Evolutionary conservation across 2,113 vertebrate species (phyloP).

Genomic region (Zapus hudsonius): DNA sequence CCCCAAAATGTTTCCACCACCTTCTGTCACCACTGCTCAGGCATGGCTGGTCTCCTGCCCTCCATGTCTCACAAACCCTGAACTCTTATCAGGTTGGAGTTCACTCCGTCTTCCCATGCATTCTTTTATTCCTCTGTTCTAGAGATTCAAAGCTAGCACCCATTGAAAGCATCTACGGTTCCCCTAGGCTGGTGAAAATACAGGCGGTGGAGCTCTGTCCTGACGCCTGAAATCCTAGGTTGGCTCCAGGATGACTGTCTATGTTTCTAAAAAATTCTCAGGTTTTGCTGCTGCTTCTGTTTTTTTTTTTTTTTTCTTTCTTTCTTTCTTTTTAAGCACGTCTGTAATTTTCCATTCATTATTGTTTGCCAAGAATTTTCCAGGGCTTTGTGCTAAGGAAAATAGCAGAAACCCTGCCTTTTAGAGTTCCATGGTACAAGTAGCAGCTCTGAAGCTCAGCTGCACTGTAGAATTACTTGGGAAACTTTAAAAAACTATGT

Average conservation of each 20-base stretch:
- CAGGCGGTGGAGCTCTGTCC: neutral
- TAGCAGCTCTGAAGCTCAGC: neutral
- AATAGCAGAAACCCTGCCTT: neutral
- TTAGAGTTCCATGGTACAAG: neutral
- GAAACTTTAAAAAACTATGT: neutral
- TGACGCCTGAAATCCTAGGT: neutral
- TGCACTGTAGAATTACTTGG: neutral
- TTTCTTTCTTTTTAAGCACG: neutral
- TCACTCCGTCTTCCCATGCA: neutral
- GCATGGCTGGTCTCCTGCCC: too few species aligned
- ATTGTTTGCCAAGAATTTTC: neutral
- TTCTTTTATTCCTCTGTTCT: neutral
- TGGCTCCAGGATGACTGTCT: neutral
- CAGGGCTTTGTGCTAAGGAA: neutral
- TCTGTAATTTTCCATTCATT: neutral
- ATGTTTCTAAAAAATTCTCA: neutral
- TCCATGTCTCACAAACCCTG: neutral
- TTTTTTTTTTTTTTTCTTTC: neutral
- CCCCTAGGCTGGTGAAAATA: neutral
- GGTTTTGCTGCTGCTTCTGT: neutral
- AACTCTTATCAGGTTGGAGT: rapidly evolving
- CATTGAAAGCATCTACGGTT: neutral
- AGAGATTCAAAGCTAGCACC: neutral
- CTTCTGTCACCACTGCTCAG: neutral
- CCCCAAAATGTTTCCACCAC: neutral